Base-by-base conservation (phyloP, 2,113 vertebrate species). In the Microcebus ravelobensis region DNA sequence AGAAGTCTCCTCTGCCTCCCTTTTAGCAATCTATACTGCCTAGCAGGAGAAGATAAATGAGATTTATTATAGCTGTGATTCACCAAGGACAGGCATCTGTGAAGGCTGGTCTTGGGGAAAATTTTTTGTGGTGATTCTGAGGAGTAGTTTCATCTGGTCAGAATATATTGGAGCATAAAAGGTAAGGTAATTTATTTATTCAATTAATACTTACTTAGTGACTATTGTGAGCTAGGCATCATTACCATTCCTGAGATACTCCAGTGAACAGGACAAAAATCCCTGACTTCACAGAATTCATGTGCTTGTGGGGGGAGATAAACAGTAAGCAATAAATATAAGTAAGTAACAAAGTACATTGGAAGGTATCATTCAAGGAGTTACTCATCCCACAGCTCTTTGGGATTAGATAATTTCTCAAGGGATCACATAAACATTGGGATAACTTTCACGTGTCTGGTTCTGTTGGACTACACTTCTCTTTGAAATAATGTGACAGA, bases 91-190 rank as follows among this genome's bases (percentile, higher is more conserved):
- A 29, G 7, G 34, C 20, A 39, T 65, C 79, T 70, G 52, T 70
- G 52, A 76, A 73, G n/a, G 36, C 50, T 89, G 84, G 50, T 70
- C 4, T 27, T 77, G 34, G 71, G 57, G n/a, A n/a, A 63, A 31
- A 14, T 59, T 50, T 87, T 57, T 34, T 76, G 65, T 71, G 59
- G 14, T 57, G 45, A 92, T 71, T 96, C 85, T 92, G 61, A 95
- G 63, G 59, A 76, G 5, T 23, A 81, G 50, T 13, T 63, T 92
- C 48, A 61, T 45, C 20, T 48, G 25, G 71, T 67, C 63, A 73
- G 82, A 96, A 76, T 95, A 59, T 73, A 67, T 71, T 34, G n/a
- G n/a, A 73, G 31, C 18, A 18, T 65, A 77, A 93, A 74, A 82
- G 14, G 23, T 63, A 68, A 91, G 50, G 17, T 10, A 77, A 48